Evolutionary conservation across 2,113 vertebrate species (phyloP).

Genomic region (Columba livia): DNA sequence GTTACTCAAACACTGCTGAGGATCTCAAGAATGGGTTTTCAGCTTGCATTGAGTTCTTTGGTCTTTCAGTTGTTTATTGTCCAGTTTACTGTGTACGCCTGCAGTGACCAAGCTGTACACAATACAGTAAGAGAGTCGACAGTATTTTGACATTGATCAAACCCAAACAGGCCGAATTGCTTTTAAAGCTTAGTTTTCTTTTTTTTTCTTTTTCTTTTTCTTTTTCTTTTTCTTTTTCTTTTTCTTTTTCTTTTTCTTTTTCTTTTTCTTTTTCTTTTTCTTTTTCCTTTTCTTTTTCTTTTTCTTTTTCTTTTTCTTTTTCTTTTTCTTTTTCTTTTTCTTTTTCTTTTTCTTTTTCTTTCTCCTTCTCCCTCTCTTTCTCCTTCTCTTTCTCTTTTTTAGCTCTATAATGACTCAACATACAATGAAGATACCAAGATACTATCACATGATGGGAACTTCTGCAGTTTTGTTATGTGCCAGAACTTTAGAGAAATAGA

Average conservation of each 20-base stretch:
- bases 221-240: too few relatives aligned
- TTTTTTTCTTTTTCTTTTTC: too few relatives aligned
- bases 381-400: too few relatives aligned
- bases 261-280: too few relatives aligned
- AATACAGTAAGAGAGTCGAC: neutral
- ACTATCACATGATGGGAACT: neutral
- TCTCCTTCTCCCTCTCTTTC: too few relatives aligned
- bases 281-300: too few relatives aligned
- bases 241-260: too few relatives aligned
- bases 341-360: too few relatives aligned
- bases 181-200: neutral
- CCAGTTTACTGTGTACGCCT: neutral
- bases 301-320: too few relatives aligned
- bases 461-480: rapidly evolving
- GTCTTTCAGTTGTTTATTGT: neutral
- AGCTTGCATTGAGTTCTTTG: neutral
- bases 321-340: too few relatives aligned
- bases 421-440: neutral
- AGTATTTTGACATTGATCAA: neutral
- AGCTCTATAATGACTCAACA: too few relatives aligned
- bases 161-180: neutral
- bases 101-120: neutral
- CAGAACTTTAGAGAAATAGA: neutral
- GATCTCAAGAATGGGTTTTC: neutral
- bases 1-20: neutral